Conservation (phyloP, 37 sponge, comb jelly and placozoan species). For the Halisarca cf. caerulea region DNA sequence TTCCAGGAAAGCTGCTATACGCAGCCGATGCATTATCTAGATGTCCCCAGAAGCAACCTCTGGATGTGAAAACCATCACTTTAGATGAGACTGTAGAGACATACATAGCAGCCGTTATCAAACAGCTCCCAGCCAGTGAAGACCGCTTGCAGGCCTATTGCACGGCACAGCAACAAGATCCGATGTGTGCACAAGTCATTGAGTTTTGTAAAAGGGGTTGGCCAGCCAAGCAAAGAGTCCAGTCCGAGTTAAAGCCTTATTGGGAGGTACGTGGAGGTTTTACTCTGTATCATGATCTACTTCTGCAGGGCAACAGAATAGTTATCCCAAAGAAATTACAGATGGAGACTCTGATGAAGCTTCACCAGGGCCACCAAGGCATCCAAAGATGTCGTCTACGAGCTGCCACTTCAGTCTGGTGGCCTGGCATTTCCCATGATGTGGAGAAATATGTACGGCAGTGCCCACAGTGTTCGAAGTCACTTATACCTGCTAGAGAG, state of each 20-base stretch:
- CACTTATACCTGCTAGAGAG: constrained; percentile 1
- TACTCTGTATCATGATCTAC: not conserved
- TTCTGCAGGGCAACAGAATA: not conserved
- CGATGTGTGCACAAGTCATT: not conserved
- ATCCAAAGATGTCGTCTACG: constrained; percentile 2
- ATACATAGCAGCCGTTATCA: not conserved
- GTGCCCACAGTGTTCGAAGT: not conserved
- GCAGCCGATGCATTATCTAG: constrained; percentile 38
- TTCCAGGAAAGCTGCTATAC: constrained; percentile 50
- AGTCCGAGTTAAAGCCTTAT: not conserved
- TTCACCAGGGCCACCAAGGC: constrained; percentile 27
- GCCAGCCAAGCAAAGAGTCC: not conserved
- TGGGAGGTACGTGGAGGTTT: not conserved
- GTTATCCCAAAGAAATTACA: not conserved
- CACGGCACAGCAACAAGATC: constrained; percentile 16
- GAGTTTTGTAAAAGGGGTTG: constrained; percentile 23
- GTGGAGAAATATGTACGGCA: not conserved
- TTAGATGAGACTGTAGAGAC: not conserved
- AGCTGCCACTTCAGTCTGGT: not conserved
- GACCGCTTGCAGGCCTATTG: not conserved
- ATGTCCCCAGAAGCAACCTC: constrained; percentile 19
- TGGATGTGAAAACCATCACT: not conserved
- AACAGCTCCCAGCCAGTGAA: constrained; percentile 7
- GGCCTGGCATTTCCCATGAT: constrained; percentile 8
- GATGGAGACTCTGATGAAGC: not conserved